These are phyloP conservation scores for Plagodis dolabraria DNA, from an alignment of 2,888 invertebrate species.

Conservation along the genomic window DNA sequence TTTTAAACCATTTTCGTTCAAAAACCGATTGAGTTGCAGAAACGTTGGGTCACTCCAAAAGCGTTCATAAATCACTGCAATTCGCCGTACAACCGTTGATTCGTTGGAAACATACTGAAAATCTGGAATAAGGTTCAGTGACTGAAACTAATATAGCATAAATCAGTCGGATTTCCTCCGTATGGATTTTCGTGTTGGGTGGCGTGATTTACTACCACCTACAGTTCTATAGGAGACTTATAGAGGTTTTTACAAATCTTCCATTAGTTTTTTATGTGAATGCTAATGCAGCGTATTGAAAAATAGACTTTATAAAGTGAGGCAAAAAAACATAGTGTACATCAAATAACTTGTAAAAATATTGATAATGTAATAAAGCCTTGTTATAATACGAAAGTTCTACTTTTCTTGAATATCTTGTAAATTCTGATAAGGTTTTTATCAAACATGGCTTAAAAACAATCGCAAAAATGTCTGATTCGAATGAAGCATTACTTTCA, in stretches of 20 bases:
- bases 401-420: no score
- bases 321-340: no score
- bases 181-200: slow-evolving; percentile 50
- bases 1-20: no score
- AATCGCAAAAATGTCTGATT: no score
- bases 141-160: slow-evolving; percentile 56
- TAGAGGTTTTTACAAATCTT: slow-evolving; percentile 22
- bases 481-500: no score
- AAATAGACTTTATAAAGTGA: no score
- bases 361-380: no score
- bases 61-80: slow-evolving; percentile 6
- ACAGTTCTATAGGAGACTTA: slow-evolving; percentile 12
- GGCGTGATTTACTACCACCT: slow-evolving; percentile 35
- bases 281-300: not conserved
- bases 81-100: slow-evolving; percentile 23
- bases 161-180: slow-evolving; percentile 53
- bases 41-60: not conserved
- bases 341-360: no score
- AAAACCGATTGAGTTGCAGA: no score
- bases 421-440: no score
- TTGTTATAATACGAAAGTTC: no score
- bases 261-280: slow-evolving; percentile 7
- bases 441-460: no score
- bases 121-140: slow-evolving; percentile 43
- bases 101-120: slow-evolving; percentile 41